These are phyloP conservation scores for Helarctos malayanus DNA, from an alignment of 2,797 vertebrate genomes.

Conservation along the genomic window DNA sequence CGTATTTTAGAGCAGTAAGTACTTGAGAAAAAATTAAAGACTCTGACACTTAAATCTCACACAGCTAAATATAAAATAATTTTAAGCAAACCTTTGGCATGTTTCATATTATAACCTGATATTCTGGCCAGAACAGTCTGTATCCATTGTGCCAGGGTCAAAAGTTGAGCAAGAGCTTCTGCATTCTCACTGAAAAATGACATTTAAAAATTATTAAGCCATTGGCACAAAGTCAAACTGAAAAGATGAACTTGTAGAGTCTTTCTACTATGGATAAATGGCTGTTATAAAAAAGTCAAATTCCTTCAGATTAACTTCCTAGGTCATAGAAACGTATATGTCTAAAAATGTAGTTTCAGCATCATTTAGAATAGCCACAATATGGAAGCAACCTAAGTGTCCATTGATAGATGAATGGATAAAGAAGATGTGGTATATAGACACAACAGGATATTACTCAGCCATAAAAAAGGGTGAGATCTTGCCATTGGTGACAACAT, in stretches of 20 bases:
- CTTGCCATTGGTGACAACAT: not conserved
- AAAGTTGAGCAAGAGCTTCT: conserved; percentile 94
- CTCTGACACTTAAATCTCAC: conserved; percentile 64
- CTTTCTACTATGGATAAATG: not conserved
- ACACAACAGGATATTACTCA: not conserved
- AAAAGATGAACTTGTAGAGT: not conserved
- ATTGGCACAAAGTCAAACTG: conserved; percentile 41
- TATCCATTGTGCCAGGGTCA: conserved; percentile 95
- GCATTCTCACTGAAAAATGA: conserved; percentile 94
- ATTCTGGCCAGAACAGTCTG: conserved; percentile 94
- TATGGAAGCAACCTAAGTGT: not conserved
- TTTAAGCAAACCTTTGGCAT: conserved; percentile 88
- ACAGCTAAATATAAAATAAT: conserved; percentile 64
- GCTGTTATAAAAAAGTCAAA: not conserved
- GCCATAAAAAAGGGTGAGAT: not conserved
- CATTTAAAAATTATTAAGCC: conserved; percentile 74
- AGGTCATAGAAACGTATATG: not conserved
- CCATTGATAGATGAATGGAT: not conserved
- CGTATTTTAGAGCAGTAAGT: conserved; percentile 33
- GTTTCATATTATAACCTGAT: conserved; percentile 89
- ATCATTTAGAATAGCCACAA: not conserved
- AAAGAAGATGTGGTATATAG: not conserved
- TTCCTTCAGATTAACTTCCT: conserved; percentile 34
- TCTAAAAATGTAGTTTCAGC: conserved; percentile 48
- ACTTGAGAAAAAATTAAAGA: conserved; percentile 34